Conservation (phyloP, 2,888 invertebrate species). For the Nephrocerus scutellatus region DNA sequence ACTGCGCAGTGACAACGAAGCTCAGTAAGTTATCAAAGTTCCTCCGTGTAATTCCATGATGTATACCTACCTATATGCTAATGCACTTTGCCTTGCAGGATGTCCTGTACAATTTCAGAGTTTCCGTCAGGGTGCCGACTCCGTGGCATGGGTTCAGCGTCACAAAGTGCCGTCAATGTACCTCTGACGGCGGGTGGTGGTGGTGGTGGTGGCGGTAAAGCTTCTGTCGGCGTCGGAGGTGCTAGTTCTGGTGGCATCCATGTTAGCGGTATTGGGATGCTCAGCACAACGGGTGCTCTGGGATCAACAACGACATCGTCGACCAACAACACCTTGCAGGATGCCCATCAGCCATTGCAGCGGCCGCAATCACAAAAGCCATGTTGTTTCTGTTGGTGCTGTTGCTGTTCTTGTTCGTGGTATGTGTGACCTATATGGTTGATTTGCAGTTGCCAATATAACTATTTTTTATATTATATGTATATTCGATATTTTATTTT, state of each 20-base stretch:
- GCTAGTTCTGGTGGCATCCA: constrained; percentile 32
- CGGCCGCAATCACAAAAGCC: constrained; percentile 52
- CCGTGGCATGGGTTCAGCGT: constrained; percentile 47
- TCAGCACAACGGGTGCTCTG: constrained; percentile 29
- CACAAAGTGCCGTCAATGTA: constrained; percentile 38
- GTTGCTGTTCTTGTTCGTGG: constrained; percentile 66
- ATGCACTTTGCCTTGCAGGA: too few species aligned
- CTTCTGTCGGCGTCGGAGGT: constrained; percentile 35
- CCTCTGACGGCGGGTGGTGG: constrained; percentile 29
- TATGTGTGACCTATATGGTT: constrained; percentile 39
- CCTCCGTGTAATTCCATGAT: too few species aligned
- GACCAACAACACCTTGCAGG: constrained; percentile 26
- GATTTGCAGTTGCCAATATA: constrained; percentile 3
- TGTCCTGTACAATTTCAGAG: constrained; percentile 56
- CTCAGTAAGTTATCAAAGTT: too few species aligned
- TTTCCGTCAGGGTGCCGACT: constrained; percentile 48
- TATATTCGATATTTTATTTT: not conserved
- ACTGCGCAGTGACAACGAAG: too few species aligned
- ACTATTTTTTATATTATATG: constrained; percentile 14
- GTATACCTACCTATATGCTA: too few species aligned
- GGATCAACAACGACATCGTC: constrained; percentile 28
- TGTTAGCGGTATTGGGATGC: constrained; percentile 33
- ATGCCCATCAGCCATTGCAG: constrained; percentile 36
- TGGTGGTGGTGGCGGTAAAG: constrained; percentile 20
- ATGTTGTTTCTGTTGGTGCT: constrained; percentile 63